Evolutionary conservation across 2,888 invertebrate genomes (phyloP).

Genomic region (Pterostichus madidus): DNA sequence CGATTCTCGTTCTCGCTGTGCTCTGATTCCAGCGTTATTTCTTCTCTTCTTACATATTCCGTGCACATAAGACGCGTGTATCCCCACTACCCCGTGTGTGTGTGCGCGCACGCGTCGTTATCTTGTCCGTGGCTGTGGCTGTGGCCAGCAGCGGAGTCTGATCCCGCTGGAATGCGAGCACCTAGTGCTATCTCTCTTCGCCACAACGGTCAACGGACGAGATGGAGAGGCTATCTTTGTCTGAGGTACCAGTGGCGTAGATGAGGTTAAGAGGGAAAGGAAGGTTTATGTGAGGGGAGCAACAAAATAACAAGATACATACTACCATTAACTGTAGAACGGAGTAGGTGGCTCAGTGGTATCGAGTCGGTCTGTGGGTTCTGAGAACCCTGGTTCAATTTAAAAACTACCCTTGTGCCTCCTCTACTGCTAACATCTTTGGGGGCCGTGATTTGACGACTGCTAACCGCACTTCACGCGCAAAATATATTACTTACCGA

Average conservation of each 20-base stretch:
- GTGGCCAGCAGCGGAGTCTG: constrained; percentile 61
- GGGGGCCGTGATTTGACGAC: no score
- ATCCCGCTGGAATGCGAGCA: constrained; percentile 63
- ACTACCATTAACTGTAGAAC: no score
- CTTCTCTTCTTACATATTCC: background rate
- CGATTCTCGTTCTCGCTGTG: background rate
- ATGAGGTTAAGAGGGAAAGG: background rate
- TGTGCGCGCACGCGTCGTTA: constrained; percentile 8
- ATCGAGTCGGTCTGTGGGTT: no score
- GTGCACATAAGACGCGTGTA: background rate
- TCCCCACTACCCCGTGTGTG: constrained; percentile 4
- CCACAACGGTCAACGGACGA: background rate
- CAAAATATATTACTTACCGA: no score
- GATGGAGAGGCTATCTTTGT: background rate
- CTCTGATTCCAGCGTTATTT: constrained; percentile 3
- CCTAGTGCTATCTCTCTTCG: constrained; percentile 37
- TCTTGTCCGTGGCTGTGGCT: background rate
- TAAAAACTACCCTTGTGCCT: no score
- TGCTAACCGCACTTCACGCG: no score
- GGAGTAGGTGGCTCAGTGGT: no score
- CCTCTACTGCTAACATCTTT: no score
- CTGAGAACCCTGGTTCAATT: no score
- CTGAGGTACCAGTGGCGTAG: background rate
- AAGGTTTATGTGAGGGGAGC: no score
- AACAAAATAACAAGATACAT: no score